Evolutionary conservation across 2,113 vertebrate genomes (phyloP).

Genomic region (Epinephelus cyanopodus): DNA sequence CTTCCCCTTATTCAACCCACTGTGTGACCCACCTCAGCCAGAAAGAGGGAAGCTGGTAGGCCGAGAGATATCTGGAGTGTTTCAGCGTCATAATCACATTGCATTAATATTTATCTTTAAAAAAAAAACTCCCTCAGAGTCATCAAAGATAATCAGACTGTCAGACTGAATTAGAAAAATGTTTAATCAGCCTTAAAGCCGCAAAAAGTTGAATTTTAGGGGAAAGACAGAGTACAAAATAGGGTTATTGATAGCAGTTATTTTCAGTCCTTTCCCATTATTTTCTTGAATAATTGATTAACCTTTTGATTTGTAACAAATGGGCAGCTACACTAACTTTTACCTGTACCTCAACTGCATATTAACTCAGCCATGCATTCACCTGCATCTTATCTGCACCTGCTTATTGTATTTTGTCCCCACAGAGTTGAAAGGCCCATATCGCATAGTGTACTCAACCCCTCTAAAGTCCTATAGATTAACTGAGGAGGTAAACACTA

Average conservation of each 20-base stretch:
- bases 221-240: neutral
- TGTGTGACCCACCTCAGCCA: constrained; percentile 12
- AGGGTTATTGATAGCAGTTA: neutral
- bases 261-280: no score
- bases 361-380: no score
- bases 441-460: no score
- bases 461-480: no score
- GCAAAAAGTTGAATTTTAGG: neutral
- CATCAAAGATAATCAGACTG: neutral
- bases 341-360: no score
- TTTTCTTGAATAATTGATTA: no score
- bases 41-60: neutral
- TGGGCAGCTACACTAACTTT: no score
- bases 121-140: neutral
- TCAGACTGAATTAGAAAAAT: neutral
- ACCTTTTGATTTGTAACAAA: no score
- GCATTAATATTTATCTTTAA: neutral
- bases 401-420: no score
- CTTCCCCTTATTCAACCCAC: constrained; percentile 44
- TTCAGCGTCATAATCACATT: neutral
- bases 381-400: no score
- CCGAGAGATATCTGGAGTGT: constrained; percentile 5
- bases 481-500: no score
- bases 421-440: no score
- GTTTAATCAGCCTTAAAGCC: neutral